phyloP scores from a whole-genome alignment of 2,888 invertebrate genomes.

The Amphiduros pacificus region DNA sequence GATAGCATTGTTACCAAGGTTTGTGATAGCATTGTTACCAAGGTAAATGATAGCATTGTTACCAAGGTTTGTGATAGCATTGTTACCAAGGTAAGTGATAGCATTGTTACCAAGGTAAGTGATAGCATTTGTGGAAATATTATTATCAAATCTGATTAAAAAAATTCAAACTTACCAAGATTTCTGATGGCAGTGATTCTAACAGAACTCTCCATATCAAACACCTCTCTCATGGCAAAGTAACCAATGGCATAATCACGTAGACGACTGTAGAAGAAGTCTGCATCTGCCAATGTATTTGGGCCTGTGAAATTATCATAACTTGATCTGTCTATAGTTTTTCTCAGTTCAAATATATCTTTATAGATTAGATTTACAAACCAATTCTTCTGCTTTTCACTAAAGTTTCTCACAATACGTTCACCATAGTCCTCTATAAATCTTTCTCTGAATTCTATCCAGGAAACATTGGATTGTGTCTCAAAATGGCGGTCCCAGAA shows the following conservation, averaged over 20 bases:
- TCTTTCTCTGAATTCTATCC: slow-evolving; percentile 36
- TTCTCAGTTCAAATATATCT: slow-evolving; percentile 39
- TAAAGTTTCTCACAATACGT: slow-evolving; percentile 32
- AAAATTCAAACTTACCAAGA: slow-evolving; percentile 38
- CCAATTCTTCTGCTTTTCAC: slow-evolving; percentile 32
- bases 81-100: too few relatives aligned
- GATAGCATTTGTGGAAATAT: too few relatives aligned
- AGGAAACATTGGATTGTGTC: slow-evolving; percentile 32
- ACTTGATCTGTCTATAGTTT: slow-evolving; percentile 20
- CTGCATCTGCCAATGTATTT: slow-evolving; percentile 29
- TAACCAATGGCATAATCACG: slow-evolving; percentile 46
- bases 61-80: too few relatives aligned
- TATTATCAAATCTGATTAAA: too few relatives aligned
- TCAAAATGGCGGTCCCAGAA: slow-evolving; percentile 47
- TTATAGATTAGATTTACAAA: slow-evolving; percentile 41
- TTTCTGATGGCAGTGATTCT: slow-evolving; percentile 46
- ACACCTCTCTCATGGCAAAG: slow-evolving; percentile 44
- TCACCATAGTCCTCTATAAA: slow-evolving; percentile 43
- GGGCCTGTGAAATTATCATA: slow-evolving; percentile 38
- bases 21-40: too few relatives aligned
- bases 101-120: too few relatives aligned
- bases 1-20: too few relatives aligned
- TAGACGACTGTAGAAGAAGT: slow-evolving; percentile 41
- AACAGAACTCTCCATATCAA: slow-evolving; percentile 45
- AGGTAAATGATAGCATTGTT: too few relatives aligned